These are phyloP conservation scores for Cremastinae sp. DNA, from an alignment of 2,888 invertebrate species.

Conservation along the genomic window DNA sequence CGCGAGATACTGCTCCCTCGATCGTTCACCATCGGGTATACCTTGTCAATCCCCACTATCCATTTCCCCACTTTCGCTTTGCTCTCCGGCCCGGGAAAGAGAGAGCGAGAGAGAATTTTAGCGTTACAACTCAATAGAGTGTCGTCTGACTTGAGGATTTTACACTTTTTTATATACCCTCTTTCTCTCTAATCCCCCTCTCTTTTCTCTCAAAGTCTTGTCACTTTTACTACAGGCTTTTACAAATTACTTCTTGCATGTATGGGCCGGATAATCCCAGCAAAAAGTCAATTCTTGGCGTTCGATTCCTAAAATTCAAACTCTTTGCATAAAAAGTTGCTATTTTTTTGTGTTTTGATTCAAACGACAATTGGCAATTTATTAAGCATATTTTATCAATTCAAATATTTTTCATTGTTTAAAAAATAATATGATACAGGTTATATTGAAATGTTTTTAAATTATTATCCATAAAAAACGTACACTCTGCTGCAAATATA, in stretches of 20 bases:
- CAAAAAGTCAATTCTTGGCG: too few relatives aligned
- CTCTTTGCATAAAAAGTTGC: not conserved
- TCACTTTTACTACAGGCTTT: conserved; percentile 40
- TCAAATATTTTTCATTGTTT: not conserved
- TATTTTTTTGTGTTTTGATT: not conserved
- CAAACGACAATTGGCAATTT: not conserved
- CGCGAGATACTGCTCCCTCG: conserved; percentile 75
- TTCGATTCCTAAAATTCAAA: conserved; percentile 27
- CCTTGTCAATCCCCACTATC: conserved; percentile 75
- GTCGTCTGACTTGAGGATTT: conserved; percentile 58
- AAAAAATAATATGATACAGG: not conserved
- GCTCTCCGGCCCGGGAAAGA: conserved; percentile 19
- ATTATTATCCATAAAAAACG: too few relatives aligned
- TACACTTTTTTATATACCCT: conserved; percentile 57
- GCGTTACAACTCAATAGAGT: conserved; percentile 67
- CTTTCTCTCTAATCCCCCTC: conserved; percentile 11
- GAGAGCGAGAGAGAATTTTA: conserved; percentile 33
- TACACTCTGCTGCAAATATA: too few relatives aligned
- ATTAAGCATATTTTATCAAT: not conserved
- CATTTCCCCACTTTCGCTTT: conserved; percentile 77
- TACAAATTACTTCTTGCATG: not conserved
- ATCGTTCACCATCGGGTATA: conserved; percentile 75
- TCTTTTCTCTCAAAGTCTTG: conserved; percentile 14
- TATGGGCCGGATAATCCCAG: too few relatives aligned
- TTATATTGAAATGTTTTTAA: too few relatives aligned